Evolutionary conservation across 1,140 invertebrate species (phyloP).

Genomic region (Aradophagus sp.): DNA sequence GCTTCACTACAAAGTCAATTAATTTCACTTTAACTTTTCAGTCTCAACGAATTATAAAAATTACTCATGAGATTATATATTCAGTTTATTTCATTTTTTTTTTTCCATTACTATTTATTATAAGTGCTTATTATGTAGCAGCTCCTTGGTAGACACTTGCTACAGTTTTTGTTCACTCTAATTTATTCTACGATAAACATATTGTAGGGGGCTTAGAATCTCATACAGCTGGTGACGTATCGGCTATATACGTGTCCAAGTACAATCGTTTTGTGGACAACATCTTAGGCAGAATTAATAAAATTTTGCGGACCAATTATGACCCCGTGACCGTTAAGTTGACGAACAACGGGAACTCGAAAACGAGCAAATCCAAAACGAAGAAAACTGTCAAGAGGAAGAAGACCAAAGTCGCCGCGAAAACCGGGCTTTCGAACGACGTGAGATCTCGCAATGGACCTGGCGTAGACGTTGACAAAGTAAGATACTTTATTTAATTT

Average conservation of each 20-base stretch:
- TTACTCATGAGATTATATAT: too few species aligned
- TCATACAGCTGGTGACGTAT: constrained; percentile 73
- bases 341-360: constrained; percentile 74
- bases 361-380: constrained; percentile 68
- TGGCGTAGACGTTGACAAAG: constrained; percentile 10
- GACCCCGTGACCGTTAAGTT: constrained; percentile 88
- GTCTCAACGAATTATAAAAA: too few species aligned
- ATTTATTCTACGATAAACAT: constrained; percentile 5
- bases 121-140: too few species aligned
- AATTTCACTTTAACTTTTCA: too few species aligned
- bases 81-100: too few species aligned
- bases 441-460: constrained; percentile 12
- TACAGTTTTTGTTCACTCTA: constrained; percentile 7
- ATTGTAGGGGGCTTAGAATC: constrained; percentile 68
- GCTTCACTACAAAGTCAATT: too few species aligned
- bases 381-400: constrained; percentile 56
- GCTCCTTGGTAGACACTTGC: too few species aligned
- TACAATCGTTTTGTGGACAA: constrained; percentile 89
- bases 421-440: constrained; percentile 21
- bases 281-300: constrained; percentile 85
- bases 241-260: constrained; percentile 83
- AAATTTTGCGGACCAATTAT: constrained; percentile 83
- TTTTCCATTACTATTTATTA: too few species aligned
- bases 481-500: too few species aligned
- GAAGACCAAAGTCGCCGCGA: constrained; percentile 46